phyloP scores from a whole-genome alignment of 2,797 vertebrate species.

The Phataginus tetradactyla region DNA sequence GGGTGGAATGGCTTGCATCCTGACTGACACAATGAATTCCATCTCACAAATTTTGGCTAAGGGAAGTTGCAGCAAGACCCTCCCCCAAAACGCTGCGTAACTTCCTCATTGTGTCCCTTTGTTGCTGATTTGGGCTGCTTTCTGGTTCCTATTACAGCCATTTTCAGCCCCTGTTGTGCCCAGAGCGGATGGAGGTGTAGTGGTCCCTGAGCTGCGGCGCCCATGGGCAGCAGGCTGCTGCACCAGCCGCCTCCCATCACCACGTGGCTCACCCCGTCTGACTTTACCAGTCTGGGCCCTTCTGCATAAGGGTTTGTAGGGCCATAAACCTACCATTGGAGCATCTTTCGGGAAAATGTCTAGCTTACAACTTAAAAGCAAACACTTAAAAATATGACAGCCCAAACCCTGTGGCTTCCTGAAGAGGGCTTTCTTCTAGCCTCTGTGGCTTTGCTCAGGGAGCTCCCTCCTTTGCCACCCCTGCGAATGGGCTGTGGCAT shows the following conservation, averaged over 20 bases:
- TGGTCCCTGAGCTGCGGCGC: rapidly evolving
- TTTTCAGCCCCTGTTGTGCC: too few species aligned
- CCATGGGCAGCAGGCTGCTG: rapidly evolving
- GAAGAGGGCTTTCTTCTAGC: rapidly evolving
- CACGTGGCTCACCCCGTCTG: rapidly evolving
- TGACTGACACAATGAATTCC: not conserved
- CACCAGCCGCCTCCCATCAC: rapidly evolving
- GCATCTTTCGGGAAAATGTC: not conserved
- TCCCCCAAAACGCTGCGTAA: rapidly evolving
- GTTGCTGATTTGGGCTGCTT: not conserved
- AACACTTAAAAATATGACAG: constrained; percentile 58
- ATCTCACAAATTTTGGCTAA: not conserved
- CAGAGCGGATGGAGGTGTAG: rapidly evolving
- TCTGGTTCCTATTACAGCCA: not conserved
- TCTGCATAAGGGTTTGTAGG: constrained; percentile 43
- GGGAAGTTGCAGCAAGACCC: not conserved
- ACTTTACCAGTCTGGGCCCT: not conserved
- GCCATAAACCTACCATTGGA: constrained; percentile 12
- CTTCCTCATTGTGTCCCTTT: too few species aligned
- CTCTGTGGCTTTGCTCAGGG: rapidly evolving
- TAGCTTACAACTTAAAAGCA: constrained; percentile 71
- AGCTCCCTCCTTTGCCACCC: rapidly evolving
- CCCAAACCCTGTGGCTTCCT: not conserved
- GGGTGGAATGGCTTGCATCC: rapidly evolving
- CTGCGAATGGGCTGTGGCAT: rapidly evolving